Conservation (phyloP, 2,797 vertebrate species). For the Poeciliopsis gracilis region DNA sequence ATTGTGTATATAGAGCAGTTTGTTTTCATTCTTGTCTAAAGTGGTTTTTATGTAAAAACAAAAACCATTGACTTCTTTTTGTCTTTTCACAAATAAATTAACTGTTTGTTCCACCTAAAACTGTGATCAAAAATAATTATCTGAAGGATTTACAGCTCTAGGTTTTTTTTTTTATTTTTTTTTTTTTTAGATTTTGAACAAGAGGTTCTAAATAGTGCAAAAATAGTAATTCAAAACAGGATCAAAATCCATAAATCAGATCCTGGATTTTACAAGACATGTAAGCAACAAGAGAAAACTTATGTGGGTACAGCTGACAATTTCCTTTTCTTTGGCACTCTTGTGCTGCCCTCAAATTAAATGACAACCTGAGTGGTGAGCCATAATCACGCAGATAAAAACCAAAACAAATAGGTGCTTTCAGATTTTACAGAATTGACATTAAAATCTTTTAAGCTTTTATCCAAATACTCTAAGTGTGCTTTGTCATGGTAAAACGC, state of each 20-base stretch:
- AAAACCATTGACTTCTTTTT: background rate
- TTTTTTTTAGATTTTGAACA: background rate
- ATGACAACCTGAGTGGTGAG: background rate
- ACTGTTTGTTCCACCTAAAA: background rate
- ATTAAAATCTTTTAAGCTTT: background rate
- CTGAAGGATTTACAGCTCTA: background rate
- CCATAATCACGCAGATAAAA: background rate
- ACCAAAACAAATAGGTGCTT: background rate
- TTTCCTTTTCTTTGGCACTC: background rate
- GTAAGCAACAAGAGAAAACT: background rate
- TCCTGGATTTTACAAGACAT: background rate
- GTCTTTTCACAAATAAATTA: background rate
- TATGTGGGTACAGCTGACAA: too few relatives aligned
- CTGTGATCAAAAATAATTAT: background rate
- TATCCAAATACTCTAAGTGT: background rate
- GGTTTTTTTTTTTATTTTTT: background rate
- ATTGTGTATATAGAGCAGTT: background rate
- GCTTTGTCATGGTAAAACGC: background rate
- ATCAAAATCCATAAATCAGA: background rate
- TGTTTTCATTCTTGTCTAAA: background rate
- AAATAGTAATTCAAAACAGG: background rate
- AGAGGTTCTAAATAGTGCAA: background rate
- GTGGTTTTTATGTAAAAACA: background rate
- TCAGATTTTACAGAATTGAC: slow-evolving; percentile 8
- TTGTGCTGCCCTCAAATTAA: background rate